A percentile compares a stretch with the other conserved stretches of the same genome.
These are phyloP conservation scores for Charina bottae DNA, from an alignment of 2,113 vertebrate genomes.

Conservation along the genomic window DNA sequence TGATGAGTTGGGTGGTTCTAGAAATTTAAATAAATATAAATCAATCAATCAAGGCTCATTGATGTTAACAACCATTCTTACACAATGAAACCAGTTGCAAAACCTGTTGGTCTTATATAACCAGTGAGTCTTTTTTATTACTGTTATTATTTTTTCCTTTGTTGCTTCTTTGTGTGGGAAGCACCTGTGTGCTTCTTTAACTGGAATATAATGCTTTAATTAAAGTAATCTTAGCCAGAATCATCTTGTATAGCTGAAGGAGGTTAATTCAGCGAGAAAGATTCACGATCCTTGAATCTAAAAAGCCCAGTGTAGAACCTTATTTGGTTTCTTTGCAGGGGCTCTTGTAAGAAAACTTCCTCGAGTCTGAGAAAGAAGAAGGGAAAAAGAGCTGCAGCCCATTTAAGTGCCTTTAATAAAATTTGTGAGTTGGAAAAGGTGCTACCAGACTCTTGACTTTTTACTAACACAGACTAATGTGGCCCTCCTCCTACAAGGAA, in stretches of 20 bases:
- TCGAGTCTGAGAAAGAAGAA: not conserved
- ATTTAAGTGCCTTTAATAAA: too few relatives aligned
- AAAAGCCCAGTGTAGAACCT: not conserved
- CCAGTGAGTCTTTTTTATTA: not conserved
- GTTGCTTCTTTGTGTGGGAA: not conserved
- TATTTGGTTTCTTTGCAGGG: not conserved
- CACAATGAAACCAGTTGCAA: not conserved
- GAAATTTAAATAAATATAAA: too few relatives aligned
- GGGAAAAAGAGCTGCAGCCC: too few relatives aligned
- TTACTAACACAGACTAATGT: too few relatives aligned
- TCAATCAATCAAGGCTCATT: too few relatives aligned
- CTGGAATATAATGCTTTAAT: not conserved
- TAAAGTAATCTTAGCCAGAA: not conserved
- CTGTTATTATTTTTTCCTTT: not conserved
- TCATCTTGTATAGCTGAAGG: not conserved
- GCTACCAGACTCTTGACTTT: too few relatives aligned
- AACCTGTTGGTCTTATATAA: not conserved
- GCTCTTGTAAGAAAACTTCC: not conserved
- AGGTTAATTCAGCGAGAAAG: not conserved
- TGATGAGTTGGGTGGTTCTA: too few relatives aligned
- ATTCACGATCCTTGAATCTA: not conserved
- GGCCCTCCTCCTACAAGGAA: too few relatives aligned
- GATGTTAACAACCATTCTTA: not conserved
- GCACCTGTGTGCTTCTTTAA: too few relatives aligned
- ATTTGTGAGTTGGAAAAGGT: too few relatives aligned